Conservation (phyloP, 2,888 invertebrate genomes). For the Kuschelorhynchus macadamiae region DNA sequence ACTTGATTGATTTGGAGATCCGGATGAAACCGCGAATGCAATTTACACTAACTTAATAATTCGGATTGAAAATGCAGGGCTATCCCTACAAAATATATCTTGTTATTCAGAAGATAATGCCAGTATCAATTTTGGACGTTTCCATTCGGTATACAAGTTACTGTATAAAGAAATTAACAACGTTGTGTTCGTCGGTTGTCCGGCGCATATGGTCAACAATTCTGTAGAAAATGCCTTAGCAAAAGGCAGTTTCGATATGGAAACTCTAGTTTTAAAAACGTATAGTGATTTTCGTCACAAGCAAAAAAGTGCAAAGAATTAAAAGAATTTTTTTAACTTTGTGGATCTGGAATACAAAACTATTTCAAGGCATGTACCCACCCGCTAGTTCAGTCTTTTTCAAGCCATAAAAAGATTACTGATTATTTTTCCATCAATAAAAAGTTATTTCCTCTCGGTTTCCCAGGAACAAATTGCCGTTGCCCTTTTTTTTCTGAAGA, state of each 20-base stretch:
- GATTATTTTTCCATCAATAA: conserved; percentile 7
- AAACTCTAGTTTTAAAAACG: conserved; percentile 12
- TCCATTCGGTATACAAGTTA: conserved; percentile 6
- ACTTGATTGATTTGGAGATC: background rate
- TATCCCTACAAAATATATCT: background rate
- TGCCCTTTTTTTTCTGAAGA: background rate
- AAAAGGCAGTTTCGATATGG: conserved; percentile 9
- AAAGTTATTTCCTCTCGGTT: conserved; percentile 10
- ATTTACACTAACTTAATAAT: conserved; percentile 6
- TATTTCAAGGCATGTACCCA: conserved; percentile 7
- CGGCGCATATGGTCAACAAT: conserved; percentile 13
- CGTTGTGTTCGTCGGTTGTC: conserved; percentile 7
- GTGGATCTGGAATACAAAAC: conserved; percentile 13
- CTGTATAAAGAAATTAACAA: background rate
- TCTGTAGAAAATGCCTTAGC: conserved; percentile 5
- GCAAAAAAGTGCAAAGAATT: conserved; percentile 9
- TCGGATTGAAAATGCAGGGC: background rate
- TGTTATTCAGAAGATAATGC: conserved; percentile 11
- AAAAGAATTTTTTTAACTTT: conserved; percentile 12
- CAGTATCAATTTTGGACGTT: conserved; percentile 12
- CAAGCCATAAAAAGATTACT: conserved; percentile 12
- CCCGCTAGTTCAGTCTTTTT: conserved; percentile 4
- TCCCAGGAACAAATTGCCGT: conserved; percentile 1
- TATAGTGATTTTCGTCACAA: conserved; percentile 7
- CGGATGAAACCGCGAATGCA: conserved; percentile 5